phyloP scores from a whole-genome alignment of 2,888 invertebrate species.

The Macaria liturata region DNA sequence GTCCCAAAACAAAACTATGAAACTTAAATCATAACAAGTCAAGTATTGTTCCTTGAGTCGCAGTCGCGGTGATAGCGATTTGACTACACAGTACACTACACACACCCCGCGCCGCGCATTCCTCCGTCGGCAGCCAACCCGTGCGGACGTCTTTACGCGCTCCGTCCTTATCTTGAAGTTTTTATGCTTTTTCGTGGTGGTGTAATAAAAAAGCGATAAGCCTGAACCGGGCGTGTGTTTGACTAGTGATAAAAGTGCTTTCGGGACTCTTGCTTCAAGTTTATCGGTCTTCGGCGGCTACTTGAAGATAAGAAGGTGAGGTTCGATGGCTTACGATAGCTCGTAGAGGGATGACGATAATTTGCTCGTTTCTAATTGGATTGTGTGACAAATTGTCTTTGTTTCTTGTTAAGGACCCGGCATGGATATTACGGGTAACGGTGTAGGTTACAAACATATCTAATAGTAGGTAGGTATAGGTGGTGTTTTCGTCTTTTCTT shows the following conservation, averaged over 20 bases:
- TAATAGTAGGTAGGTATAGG: too few species aligned
- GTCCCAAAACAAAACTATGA: constrained; percentile 16
- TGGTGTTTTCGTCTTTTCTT: too few species aligned
- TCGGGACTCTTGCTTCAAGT: constrained; percentile 52
- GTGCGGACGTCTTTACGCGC: not conserved
- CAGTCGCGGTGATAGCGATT: constrained; percentile 50
- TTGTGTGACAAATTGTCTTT: too few species aligned
- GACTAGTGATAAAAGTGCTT: constrained; percentile 63
- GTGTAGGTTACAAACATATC: too few species aligned
- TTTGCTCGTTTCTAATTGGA: constrained; percentile 7
- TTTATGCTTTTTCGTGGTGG: constrained; percentile 53
- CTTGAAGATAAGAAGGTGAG: constrained; percentile 77
- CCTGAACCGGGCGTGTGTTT: constrained; percentile 56
- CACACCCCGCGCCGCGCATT: constrained; percentile 60
- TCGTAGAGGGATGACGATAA: constrained; percentile 41
- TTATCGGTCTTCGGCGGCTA: constrained; percentile 65
- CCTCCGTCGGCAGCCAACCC: constrained; percentile 49
- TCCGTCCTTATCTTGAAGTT: constrained; percentile 49
- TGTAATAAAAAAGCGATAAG: constrained; percentile 65
- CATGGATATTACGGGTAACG: too few species aligned
- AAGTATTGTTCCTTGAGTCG: constrained; percentile 23
- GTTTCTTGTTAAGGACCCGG: too few species aligned
- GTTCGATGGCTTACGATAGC: constrained; percentile 77
- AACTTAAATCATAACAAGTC: constrained; percentile 25
- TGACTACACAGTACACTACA: too few species aligned